Evolutionary conservation across 2,797 vertebrate genomes (phyloP).

Genomic region (Alca torda): DNA sequence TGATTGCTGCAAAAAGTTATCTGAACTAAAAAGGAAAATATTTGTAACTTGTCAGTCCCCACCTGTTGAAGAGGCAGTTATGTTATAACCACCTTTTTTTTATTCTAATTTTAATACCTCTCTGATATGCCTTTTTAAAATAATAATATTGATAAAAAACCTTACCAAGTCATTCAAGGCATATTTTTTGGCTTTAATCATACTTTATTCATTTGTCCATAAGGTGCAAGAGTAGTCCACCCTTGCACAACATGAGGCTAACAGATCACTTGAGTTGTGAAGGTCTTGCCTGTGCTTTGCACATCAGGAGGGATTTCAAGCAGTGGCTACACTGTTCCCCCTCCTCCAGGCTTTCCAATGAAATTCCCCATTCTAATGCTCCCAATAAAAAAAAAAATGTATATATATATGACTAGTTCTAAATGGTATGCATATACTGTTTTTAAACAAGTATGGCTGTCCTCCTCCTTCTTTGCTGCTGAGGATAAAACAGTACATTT

Average conservation of each 20-base stretch:
- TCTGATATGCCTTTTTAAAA: neutral
- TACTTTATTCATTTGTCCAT: neutral
- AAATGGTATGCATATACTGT: neutral
- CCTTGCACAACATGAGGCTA: neutral
- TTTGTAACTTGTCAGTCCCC: neutral
- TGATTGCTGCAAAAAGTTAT: neutral
- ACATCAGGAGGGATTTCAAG: neutral
- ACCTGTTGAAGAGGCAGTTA: neutral
- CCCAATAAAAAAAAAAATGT: neutral
- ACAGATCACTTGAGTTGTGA: neutral
- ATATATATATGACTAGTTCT: neutral
- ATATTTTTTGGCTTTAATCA: neutral
- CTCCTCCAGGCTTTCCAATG: neutral
- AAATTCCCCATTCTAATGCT: neutral
- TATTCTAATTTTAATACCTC: neutral
- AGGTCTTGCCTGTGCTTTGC: neutral
- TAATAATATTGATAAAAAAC: neutral
- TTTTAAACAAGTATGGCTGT: neutral
- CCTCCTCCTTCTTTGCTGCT: neutral
- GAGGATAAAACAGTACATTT: neutral
- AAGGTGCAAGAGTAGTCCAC: neutral
- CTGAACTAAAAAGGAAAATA: neutral
- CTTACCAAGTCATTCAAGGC: neutral
- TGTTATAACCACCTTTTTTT: neutral
- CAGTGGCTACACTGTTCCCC: neutral